Base-by-base conservation (phyloP, 1,140 invertebrate species). In the Xylocopa sonorina region DNA sequence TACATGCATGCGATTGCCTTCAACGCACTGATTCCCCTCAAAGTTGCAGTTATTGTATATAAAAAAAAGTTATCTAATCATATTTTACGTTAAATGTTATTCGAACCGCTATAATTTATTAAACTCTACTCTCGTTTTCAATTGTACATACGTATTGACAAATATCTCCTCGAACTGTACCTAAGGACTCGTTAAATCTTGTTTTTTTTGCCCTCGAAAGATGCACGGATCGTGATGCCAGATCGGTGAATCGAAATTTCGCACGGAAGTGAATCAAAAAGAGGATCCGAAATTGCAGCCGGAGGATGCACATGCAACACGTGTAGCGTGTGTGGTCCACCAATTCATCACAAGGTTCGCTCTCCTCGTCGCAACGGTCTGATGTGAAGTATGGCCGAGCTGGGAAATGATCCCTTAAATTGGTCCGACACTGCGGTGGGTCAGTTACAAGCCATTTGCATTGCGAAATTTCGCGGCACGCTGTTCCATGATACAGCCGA, bases 361-460 rank as follows among this genome's bases (percentile, higher is more conserved):
- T 81, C 78, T 81, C 62, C 53, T 82, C 83, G 83, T 86, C 84
- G 83, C 84, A 80, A 85, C 71, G 80, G 71, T 86, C 80, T 86
- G 81, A 86, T 83, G 85, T 84, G 80, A 86, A 85, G 83, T 85
- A 82, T 82, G 80, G 81, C 81, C 55, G 55, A 32, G 41, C 60
- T 48, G 77, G 81, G 85, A 87, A 87, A 87, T 86, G 84, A 85
- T 86, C 85, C 85, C 78, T 87, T 86, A 87, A 87, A 87, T 87
- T 87, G 85, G 85, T 73, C 81, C 72, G 73, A 85, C 85, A 87
- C 85, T 86, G 85, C 85, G 85, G 85, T 87, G 85, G 85, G 85
- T 87, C 85, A 86, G 84, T 87, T 86, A 86, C 85, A 76, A 86
- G 66, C 71, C 85, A 87, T 87, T 87, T 86, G 75, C 84, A 83